phyloP scores from a whole-genome alignment of 2,888 invertebrate genomes.

The Andrena haemorrhoa region DNA sequence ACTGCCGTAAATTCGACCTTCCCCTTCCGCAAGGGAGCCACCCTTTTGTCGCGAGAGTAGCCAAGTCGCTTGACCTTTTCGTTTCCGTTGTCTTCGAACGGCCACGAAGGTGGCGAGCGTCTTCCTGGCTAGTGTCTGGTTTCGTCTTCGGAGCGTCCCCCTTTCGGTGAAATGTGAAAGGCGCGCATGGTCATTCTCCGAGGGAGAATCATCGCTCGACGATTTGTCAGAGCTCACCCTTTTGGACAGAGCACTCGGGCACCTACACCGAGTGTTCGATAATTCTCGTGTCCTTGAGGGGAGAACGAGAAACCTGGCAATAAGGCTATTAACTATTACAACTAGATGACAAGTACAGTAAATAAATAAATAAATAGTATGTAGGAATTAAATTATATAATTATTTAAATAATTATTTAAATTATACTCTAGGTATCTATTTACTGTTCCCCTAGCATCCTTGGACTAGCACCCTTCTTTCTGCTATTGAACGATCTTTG shows the following conservation, averaged over 20 bases:
- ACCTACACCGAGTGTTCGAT: constrained; percentile 17
- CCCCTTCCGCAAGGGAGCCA: constrained; percentile 9
- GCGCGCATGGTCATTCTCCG: constrained; percentile 19
- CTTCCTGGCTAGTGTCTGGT: constrained; percentile 24
- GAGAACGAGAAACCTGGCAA: neutral
- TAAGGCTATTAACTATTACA: too few species aligned
- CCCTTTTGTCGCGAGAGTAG: constrained; percentile 29
- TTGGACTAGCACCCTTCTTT: too few species aligned
- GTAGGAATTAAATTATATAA: too few species aligned
- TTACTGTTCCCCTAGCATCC: too few species aligned
- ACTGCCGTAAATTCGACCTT: constrained; percentile 56
- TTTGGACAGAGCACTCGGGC: neutral
- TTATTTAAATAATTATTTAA: too few species aligned
- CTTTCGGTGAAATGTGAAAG: constrained; percentile 20
- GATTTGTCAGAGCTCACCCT: constrained; percentile 30
- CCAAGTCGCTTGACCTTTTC: constrained; percentile 41
- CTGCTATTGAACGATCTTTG: too few species aligned
- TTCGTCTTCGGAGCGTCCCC: constrained; percentile 26
- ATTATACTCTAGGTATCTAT: too few species aligned
- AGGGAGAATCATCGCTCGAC: constrained; percentile 39
- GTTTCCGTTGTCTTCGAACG: constrained; percentile 12
- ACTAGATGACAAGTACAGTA: too few species aligned
- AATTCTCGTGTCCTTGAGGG: constrained; percentile 8
- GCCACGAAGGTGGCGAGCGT: constrained; percentile 13
- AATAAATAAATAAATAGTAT: too few species aligned